These are phyloP conservation scores for Scyliorhinus canicula DNA, from an alignment of 2,797 vertebrate genomes.

Conservation along the genomic window DNA sequence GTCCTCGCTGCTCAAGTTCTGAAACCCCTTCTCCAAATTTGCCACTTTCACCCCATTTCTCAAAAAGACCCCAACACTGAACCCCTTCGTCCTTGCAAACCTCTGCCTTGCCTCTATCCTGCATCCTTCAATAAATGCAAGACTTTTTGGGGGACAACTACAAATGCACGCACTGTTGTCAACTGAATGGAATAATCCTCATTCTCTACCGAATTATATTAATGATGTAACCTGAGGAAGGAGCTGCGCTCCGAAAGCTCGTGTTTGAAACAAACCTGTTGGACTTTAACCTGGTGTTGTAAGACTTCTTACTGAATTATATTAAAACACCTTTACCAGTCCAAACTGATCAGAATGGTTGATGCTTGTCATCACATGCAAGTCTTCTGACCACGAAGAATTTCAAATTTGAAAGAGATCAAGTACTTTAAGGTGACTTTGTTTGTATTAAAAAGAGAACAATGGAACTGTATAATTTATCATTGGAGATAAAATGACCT, in stretches of 20 bases:
- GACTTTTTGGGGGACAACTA: background rate
- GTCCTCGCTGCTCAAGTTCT: too few species aligned
- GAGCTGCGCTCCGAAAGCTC: too few species aligned
- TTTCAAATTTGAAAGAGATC: background rate
- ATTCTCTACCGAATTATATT: background rate
- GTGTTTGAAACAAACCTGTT: too few species aligned
- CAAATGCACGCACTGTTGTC: background rate
- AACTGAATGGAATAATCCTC: background rate
- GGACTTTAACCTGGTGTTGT: too few species aligned
- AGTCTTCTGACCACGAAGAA: background rate
- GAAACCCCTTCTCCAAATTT: background rate
- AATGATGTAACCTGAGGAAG: too few species aligned
- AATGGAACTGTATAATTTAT: background rate
- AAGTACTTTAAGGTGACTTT: background rate
- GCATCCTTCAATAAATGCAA: background rate
- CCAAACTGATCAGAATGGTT: background rate
- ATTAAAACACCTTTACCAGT: background rate
- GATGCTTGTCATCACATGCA: background rate
- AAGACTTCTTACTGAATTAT: too few species aligned
- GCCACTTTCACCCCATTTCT: background rate
- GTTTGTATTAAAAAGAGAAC: background rate
- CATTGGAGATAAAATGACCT: background rate
- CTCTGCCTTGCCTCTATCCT: background rate
- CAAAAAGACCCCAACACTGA: background rate
- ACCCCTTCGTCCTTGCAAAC: background rate